phyloP scores from a whole-genome alignment of 2,113 vertebrate species.

The Strix uralensis region DNA sequence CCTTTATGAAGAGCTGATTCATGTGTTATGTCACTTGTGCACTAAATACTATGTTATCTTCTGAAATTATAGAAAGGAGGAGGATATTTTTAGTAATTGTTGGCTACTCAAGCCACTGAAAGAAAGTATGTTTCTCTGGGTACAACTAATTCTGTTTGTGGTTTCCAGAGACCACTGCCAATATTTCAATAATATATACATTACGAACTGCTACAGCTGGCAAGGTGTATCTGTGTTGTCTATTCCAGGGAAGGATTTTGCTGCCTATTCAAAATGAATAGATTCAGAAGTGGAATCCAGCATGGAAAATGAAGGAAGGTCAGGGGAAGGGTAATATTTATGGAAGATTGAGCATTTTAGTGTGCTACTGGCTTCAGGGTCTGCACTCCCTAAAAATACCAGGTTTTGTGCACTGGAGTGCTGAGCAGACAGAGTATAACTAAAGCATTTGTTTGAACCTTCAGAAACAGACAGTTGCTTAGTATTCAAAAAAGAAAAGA shows the following conservation, averaged over 20 bases:
- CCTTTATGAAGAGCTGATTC: conserved; percentile 50
- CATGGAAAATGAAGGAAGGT: conserved; percentile 72
- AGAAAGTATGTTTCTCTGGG: conserved; percentile 62
- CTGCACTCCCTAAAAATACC: conserved; percentile 15
- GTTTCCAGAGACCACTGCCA: conserved; percentile 40
- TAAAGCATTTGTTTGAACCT: neutral
- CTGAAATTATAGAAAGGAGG: conserved; percentile 38
- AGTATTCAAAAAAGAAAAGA: neutral
- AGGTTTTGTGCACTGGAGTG: conserved; percentile 1
- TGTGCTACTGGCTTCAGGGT: conserved; percentile 56
- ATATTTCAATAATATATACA: conserved; percentile 45
- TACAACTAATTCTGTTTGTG: conserved; percentile 56
- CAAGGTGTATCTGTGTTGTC: conserved; percentile 43
- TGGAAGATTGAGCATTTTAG: conserved; percentile 54
- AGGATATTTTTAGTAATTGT: conserved; percentile 62
- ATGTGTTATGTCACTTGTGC: neutral
- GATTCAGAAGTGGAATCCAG: conserved; percentile 67
- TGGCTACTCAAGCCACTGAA: conserved; percentile 43
- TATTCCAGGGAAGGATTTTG: conserved; percentile 61
- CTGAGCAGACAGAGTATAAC: conserved; percentile 16
- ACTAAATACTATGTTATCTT: conserved; percentile 25
- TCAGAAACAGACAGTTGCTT: neutral
- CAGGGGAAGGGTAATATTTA: conserved; percentile 67
- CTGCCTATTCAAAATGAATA: conserved; percentile 66
- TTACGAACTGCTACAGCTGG: conserved; percentile 71